phyloP scores from a whole-genome alignment of 2,113 vertebrate genomes.

The Picathartes gymnocephalus region DNA sequence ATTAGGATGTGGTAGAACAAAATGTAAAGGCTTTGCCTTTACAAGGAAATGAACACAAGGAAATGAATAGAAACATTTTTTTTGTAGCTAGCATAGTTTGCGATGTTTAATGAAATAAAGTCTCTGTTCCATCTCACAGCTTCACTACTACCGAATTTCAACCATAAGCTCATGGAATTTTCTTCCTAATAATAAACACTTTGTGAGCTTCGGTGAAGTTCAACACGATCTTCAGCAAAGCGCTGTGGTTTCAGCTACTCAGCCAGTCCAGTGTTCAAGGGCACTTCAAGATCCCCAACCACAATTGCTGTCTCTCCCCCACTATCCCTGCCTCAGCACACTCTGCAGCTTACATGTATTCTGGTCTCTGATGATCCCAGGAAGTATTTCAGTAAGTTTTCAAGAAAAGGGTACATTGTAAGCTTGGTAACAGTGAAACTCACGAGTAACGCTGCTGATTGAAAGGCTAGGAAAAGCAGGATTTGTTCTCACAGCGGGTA shows the following conservation, averaged over 20 bases:
- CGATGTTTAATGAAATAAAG: background rate
- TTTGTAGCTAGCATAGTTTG: background rate
- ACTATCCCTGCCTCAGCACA: background rate
- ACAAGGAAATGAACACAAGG: background rate
- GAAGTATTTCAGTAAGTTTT: background rate
- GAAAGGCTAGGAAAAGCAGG: background rate
- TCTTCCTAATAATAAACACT: background rate
- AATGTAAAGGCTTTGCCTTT: background rate
- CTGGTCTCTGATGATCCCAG: background rate
- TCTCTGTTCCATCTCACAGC: background rate
- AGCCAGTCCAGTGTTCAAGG: background rate
- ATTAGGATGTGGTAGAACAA: background rate
- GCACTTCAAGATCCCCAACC: background rate
- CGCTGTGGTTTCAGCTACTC: rapidly evolving
- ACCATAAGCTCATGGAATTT: background rate
- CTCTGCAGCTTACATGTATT: background rate
- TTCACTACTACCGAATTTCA: background rate
- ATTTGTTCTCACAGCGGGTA: background rate
- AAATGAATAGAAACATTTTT: background rate
- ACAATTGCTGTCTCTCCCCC: background rate
- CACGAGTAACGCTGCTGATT: background rate
- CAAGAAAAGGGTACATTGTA: background rate
- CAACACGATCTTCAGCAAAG: background rate
- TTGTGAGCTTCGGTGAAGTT: background rate
- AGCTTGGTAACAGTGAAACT: background rate